Evolutionary conservation across 2,113 vertebrate species (phyloP).

Genomic region (Taxidea taxus): DNA sequence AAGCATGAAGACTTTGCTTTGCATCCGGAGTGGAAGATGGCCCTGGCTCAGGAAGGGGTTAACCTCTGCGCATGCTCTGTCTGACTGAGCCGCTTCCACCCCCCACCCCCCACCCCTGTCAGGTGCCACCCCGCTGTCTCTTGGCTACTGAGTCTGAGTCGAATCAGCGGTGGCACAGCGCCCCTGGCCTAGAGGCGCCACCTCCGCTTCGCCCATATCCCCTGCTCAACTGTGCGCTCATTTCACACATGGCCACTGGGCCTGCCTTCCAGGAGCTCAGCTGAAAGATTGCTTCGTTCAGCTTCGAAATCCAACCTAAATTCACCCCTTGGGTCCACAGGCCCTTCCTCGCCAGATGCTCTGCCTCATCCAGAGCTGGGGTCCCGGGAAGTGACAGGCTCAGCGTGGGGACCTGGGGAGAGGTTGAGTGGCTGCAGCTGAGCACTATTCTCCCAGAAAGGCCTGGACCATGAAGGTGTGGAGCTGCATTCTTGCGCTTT

Average conservation of each 20-base stretch:
- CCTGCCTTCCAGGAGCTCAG: neutral
- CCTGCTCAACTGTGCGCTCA: neutral
- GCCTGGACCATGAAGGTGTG: no score
- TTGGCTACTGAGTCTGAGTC: neutral
- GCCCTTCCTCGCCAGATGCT: constrained; percentile 45
- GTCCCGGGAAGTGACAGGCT: constrained; percentile 56
- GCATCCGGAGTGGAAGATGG: neutral
- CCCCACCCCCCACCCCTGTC: no score
- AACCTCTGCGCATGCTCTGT: neutral
- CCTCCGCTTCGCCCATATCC: neutral
- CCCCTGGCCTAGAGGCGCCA: neutral
- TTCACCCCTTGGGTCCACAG: constrained; percentile 56
- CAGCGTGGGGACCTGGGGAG: neutral
- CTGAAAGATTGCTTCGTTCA: constrained; percentile 53
- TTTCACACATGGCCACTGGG: neutral
- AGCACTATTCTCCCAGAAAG: neutral
- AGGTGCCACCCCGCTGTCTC: neutral
- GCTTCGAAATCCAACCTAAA: constrained; percentile 57
- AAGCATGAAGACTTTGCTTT: rapidly evolving
- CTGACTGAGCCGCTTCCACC: neutral
- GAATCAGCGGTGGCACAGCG: neutral
- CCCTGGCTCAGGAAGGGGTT: rapidly evolving
- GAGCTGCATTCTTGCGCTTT: rapidly evolving
- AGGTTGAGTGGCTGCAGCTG: neutral
- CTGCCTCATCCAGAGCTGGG: neutral